Conservation (phyloP, 2,797 vertebrate genomes). For the Epinephelus malabaricus region DNA sequence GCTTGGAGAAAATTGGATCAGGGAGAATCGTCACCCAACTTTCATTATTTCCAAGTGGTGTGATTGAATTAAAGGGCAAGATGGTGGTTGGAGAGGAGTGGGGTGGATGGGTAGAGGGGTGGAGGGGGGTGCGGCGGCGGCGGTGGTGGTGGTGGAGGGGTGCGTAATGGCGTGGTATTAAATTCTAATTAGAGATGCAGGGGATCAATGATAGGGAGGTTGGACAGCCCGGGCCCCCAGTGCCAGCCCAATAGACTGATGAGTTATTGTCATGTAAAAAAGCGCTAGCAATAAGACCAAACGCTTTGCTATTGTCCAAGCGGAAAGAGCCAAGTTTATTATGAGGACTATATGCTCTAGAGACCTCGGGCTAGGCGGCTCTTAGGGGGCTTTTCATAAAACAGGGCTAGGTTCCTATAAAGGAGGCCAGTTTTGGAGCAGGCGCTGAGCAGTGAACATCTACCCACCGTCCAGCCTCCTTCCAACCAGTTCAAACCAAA, state of each 20-base stretch:
- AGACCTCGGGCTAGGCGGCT: conserved; percentile 99
- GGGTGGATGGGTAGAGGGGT: conserved; percentile 82
- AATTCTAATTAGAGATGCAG: conserved; percentile 99
- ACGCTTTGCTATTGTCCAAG: conserved; percentile 99
- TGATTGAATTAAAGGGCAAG: conserved; percentile 99
- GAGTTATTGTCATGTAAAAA: conserved; percentile 99
- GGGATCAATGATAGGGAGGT: conserved; percentile 99
- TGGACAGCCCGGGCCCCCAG: conserved; percentile 99
- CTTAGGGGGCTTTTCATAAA: conserved; percentile 99
- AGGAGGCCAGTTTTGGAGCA: conserved; percentile 99
- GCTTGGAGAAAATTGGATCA: conserved; percentile 99
- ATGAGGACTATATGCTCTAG: conserved; percentile 99
- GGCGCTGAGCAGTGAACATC: conserved; percentile 99
- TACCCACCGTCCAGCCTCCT: conserved; percentile 88
- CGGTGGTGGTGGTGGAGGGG: conserved; percentile 88
- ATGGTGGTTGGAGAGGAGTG: conserved; percentile 94
- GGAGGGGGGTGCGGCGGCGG: conserved; percentile 83
- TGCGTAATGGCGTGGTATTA: conserved; percentile 99
- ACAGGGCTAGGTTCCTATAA: conserved; percentile 98
- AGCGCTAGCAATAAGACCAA: conserved; percentile 99
- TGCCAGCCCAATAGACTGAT: conserved; percentile 99
- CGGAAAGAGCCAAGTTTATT: conserved; percentile 99
- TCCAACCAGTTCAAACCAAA: conserved; percentile 85
- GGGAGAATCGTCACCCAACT: conserved; percentile 99
- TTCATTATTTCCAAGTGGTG: conserved; percentile 99